Evolutionary conservation across 2,888 invertebrate species (phyloP), one percentile per base, ranked within the genome.

Genomic region (Drosophila bunnanda): DNA sequence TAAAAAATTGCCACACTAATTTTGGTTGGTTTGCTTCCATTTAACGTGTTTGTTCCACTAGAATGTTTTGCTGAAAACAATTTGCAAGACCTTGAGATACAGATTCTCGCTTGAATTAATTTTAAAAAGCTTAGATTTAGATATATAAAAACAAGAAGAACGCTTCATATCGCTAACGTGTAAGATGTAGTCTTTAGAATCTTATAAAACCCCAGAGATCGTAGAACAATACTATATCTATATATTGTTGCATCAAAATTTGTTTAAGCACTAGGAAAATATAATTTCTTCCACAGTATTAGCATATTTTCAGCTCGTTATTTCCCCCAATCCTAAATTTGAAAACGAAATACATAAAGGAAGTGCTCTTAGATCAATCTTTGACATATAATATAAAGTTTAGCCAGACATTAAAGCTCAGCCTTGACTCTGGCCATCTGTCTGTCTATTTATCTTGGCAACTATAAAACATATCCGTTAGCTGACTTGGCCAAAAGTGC

Each of bases 401-500:
- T 30, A 13, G 4, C 7, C 17, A 2, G 10, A 15, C 22, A 15
- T 30, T 22, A 17, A 17, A 22, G 15, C 12, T 22, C n/a, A 17
- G n/a, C 32, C 56, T 46, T 62, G 46, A 38, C 44, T 38, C 38
- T 12, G 25, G 38, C 60, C 61, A 62, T 25, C 57, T 28, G 34
- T 34, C 25, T 15, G 22, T 30, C 17, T 32, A 30, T 28, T 20
- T 52, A 22, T 52, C 50, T 34, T 41, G 53, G 34, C 17, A 55
- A 30, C 32, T 59, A 39, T 20, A 32, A 32, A 39, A 72, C 60
- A 38, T 67, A 57, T 67, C 56, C 67, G 39, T 41, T 30, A 32
- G 59, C 55, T 30, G 39, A 59, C 55, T 61, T 65, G 58, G 62
- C 52, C 64, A 72, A 70, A 70, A 73, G 61, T 78, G 80, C 71